Base-by-base conservation (phyloP, 1,140 invertebrate species). In the Scaptomyza pallida region DNA sequence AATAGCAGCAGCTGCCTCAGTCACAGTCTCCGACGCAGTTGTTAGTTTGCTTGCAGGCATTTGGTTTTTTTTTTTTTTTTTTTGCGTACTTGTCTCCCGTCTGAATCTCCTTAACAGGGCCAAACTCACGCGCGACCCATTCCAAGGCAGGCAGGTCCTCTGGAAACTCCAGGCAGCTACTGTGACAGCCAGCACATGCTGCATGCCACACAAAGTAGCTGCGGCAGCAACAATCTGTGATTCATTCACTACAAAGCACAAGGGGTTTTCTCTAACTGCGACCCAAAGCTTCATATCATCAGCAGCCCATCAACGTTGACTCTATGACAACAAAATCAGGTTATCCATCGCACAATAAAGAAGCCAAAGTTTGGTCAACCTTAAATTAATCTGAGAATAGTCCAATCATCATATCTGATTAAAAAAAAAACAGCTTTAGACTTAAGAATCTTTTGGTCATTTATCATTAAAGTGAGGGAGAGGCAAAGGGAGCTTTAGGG, bases 41-140 rank as follows among this genome's bases (percentile, higher is more conserved):
- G 76, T 44, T 81, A 86, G 81, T 77, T 85, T 74, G 75, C 81
- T 80, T 40, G 74, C 81, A 81, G 81, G 73, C 82, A 81, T 85
- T 74, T 35, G 12, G n/a, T n/a, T 12, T 35, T 35, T 33, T 33
- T 30, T 21, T 26, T 26, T 4, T 26, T 4, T 26, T 37, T 77
- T 79, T 74, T 74, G 73, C 81, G 81, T 86, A 74, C 82, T 86
- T 81, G 82, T 86, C 82, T 86, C 8, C 78, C 51, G 55, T 61
- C 52, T 76, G 71, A 78, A 83, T 81, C 81, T 69, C 48, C 71
- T 45, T 51, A 43, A 60, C 48, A 63, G 65, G 40, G 50, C 50
- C 56, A 8, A 48, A 57, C 81, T 77, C 81, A 80, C 77, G 81
- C 81, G 67, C 69, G 17, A n/a, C 50, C 45, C 73, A 74, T 81